A percentile compares a stretch with the other conserved stretches of the same genome.
These are phyloP conservation scores for Heliconius hewitsoni DNA, from an alignment of 1,140 invertebrate genomes.

Conservation along the genomic window DNA sequence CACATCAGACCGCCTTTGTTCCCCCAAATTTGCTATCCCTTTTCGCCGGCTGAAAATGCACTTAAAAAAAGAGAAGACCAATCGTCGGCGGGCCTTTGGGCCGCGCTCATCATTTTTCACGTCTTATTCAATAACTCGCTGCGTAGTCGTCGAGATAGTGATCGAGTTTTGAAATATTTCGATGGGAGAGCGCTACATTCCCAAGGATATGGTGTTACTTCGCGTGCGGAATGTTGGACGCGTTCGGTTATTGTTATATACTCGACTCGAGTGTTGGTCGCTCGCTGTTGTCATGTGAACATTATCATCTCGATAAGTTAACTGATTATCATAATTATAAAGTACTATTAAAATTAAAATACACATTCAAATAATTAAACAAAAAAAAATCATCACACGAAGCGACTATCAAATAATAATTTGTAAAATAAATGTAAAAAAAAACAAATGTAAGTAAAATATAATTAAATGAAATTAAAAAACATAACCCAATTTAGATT, in stretches of 20 bases:
- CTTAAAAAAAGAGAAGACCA: constrained; percentile 56
- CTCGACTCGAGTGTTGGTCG: constrained; percentile 16
- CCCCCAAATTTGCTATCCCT: constrained; percentile 69
- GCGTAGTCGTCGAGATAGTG: constrained; percentile 75
- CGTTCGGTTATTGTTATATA: constrained; percentile 55
- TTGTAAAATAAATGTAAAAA: not conserved
- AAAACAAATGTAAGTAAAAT: not conserved
- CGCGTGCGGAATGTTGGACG: constrained; percentile 72
- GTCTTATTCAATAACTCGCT: constrained; percentile 79
- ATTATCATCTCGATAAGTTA: not conserved
- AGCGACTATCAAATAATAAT: not conserved
- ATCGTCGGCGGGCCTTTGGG: constrained; percentile 73
- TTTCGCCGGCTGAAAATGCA: constrained; percentile 54
- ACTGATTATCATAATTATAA: not conserved
- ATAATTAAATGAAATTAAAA: not conserved
- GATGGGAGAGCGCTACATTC: constrained; percentile 75
- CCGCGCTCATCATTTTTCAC: constrained; percentile 77
- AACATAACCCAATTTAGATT: constrained; percentile 29
- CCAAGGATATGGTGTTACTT: constrained; percentile 81
- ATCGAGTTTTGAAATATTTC: constrained; percentile 78
- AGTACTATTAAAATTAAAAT: not conserved
- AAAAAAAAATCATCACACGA: not conserved
- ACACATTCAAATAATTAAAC: not conserved
- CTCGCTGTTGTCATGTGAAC: constrained; percentile 36
- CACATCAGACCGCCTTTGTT: constrained; percentile 74